Conservation (phyloP, 2,888 invertebrate genomes). For the Therioaphis trifolii region DNA sequence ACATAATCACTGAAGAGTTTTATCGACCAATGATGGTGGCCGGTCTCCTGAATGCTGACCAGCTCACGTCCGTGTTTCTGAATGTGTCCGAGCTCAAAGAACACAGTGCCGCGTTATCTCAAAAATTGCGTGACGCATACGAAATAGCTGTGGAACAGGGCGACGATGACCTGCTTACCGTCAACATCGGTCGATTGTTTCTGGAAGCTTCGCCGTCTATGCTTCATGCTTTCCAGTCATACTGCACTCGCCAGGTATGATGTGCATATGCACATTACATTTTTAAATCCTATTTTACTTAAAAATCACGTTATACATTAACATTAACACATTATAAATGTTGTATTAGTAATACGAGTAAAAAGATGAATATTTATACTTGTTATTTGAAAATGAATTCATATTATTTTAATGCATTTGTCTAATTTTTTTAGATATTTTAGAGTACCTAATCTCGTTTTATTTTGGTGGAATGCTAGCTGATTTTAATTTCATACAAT, state of each 20-base stretch:
- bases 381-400: no score
- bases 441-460: constrained; percentile 37
- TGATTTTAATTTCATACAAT: no score
- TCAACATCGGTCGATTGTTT: constrained; percentile 91
- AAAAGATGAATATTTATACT: no score
- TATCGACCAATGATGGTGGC: constrained; percentile 93
- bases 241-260: constrained; percentile 85
- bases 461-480: no score
- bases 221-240: constrained; percentile 94
- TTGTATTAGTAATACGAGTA: no score
- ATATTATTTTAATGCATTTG: no score
- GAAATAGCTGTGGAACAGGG: constrained; percentile 78
- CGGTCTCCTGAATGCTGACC: constrained; percentile 75
- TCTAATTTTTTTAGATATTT: no score
- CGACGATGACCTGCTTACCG: constrained; percentile 83
- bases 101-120: constrained; percentile 86
- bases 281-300: no score
- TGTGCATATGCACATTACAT: no score
- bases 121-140: constrained; percentile 85
- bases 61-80: constrained; percentile 90
- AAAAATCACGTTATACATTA: no score
- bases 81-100: constrained; percentile 92
- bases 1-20: constrained; percentile 92
- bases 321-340: no score
- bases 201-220: constrained; percentile 90